These are phyloP conservation scores for Micromys minutus DNA, from an alignment of 2,113 vertebrate genomes.

Conservation along the genomic window DNA sequence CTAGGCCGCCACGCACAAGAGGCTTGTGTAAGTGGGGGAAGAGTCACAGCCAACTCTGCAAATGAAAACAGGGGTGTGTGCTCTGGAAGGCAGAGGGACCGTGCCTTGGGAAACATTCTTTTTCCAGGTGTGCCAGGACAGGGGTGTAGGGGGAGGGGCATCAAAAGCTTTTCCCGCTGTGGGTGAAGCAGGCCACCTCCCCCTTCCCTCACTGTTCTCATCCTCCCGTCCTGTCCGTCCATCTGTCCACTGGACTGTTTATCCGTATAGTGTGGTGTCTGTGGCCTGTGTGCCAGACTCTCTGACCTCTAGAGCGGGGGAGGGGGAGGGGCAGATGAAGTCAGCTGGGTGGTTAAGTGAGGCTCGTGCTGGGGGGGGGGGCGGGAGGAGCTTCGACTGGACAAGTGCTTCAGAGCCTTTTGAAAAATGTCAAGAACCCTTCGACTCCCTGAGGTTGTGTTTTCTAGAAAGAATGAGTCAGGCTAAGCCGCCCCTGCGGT, in stretches of 20 bases:
- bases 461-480: background rate
- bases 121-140: background rate
- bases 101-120: background rate
- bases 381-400: background rate
- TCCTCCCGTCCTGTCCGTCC: too few relatives aligned
- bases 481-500: background rate
- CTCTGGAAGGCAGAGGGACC: background rate
- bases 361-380: background rate
- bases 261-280: background rate
- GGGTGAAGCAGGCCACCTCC: background rate
- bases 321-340: background rate
- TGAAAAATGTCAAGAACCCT: background rate
- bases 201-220: fast-evolving
- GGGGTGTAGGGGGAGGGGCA: background rate
- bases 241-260: too few relatives aligned
- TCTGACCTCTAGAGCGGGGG: background rate
- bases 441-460: background rate
- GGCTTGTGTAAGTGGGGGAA: constrained; percentile 13
- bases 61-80: background rate
- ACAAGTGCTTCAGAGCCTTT: background rate
- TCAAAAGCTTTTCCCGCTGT: background rate
- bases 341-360: background rate
- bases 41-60: background rate
- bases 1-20: background rate
- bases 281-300: background rate